phyloP scores from a whole-genome alignment of 2,797 vertebrate species.

The Yasuhikotakia modesta region DNA sequence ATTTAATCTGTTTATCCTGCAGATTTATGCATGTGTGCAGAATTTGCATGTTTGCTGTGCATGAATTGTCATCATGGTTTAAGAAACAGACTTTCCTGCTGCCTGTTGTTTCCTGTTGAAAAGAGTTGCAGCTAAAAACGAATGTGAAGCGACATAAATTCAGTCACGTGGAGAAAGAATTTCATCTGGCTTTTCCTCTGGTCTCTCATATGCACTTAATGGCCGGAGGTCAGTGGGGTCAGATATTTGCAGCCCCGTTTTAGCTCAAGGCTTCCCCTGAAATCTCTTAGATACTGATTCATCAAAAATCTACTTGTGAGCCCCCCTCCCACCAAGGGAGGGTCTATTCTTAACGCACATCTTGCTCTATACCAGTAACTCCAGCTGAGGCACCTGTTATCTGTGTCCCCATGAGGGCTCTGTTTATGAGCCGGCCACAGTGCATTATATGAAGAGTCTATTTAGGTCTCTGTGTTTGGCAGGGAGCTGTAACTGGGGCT shows the following conservation, averaged over 20 bases:
- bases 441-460: conserved; percentile 69
- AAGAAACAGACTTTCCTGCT: conserved; percentile 50
- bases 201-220: conserved; percentile 14
- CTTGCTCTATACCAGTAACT: conserved; percentile 66
- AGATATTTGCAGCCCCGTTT: conserved; percentile 60
- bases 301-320: conserved; percentile 66
- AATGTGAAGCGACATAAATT: conserved; percentile 58
- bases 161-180: conserved; percentile 45
- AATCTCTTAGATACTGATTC: conserved; percentile 66
- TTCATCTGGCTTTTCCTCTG: conserved; percentile 3
- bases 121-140: conserved; percentile 54
- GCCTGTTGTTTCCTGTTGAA: conserved; percentile 51
- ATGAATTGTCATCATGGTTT: conserved; percentile 50
- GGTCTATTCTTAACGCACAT: conserved; percentile 58
- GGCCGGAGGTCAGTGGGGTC: conserved; percentile 48
- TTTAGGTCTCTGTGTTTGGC: conserved; percentile 71
- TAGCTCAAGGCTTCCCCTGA: conserved; percentile 61
- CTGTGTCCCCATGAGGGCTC: conserved; percentile 55
- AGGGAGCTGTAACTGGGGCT: conserved; percentile 59
- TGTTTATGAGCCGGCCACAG: conserved; percentile 69
- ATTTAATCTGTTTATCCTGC: background rate
- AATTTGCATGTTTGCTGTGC: conserved; percentile 8
- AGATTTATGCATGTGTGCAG: background rate
- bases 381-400: conserved; percentile 70
- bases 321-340: conserved; percentile 47